Evolutionary conservation across 1,140 invertebrate genomes (phyloP).

Genomic region (Nephotettix cincticeps): DNA sequence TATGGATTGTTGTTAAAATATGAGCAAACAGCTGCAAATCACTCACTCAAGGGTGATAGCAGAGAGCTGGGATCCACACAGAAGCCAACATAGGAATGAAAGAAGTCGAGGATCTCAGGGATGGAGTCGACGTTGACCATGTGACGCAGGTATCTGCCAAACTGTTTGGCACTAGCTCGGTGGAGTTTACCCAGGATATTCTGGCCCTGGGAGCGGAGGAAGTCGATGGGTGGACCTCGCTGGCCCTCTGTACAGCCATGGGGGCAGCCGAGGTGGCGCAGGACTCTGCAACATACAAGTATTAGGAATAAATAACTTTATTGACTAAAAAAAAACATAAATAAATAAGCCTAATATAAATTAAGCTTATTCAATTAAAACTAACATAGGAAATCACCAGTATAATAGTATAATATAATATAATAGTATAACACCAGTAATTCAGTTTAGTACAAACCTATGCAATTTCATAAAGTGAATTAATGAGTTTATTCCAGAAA

Average conservation of each 20-base stretch:
- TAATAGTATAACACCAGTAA: no score
- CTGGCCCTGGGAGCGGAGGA: conserved; percentile 83
- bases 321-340: no score
- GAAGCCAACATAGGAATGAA: conserved; percentile 94
- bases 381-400: no score
- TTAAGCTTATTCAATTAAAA: no score
- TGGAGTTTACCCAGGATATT: conserved; percentile 77
- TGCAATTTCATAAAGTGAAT: no score
- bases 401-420: no score
- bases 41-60: conserved; percentile 83
- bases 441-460: no score
- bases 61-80: conserved; percentile 86
- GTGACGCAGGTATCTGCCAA: conserved; percentile 75
- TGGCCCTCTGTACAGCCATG: conserved; percentile 83
- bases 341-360: no score
- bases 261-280: conserved; percentile 89
- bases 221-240: conserved; percentile 86
- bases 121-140: conserved; percentile 76
- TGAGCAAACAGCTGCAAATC: no score
- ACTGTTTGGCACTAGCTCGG: conserved; percentile 63
- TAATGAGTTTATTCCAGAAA: no score
- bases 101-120: conserved; percentile 85
- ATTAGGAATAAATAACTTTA: no score
- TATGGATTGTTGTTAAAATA: no score
- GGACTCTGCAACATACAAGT: conserved; percentile 62